Conservation (phyloP, 2,888 invertebrate species). For the Coremacera marginata region DNA sequence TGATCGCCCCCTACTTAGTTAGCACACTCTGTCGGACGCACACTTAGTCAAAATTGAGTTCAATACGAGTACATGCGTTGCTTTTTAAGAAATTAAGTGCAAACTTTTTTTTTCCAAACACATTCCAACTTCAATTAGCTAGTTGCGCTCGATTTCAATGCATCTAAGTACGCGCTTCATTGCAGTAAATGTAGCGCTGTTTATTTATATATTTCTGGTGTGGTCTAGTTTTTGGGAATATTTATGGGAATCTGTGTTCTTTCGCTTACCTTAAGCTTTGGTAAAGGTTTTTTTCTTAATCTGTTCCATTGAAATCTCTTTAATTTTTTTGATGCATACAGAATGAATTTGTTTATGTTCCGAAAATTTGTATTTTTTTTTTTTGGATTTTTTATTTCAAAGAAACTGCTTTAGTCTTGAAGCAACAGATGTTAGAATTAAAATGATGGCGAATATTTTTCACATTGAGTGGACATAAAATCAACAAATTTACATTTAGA, state of each 20-base stretch:
- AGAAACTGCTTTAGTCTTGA: not conserved
- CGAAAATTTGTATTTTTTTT: not conserved
- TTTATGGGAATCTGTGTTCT: not conserved
- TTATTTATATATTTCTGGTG: constrained; percentile 23
- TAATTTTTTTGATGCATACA: not conserved
- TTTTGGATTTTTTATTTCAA: not conserved
- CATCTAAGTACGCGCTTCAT: not conserved
- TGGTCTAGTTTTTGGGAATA: not conserved
- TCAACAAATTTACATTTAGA: too few species aligned
- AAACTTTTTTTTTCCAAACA: constrained; percentile 21
- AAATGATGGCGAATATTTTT: not conserved
- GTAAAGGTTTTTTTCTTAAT: not conserved
- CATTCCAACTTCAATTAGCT: constrained; percentile 22
- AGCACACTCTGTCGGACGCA: not conserved
- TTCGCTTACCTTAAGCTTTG: constrained; percentile 21
- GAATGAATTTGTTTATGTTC: not conserved
- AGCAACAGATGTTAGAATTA: constrained; percentile 20
- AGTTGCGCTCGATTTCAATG: constrained; percentile 14
- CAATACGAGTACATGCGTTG: not conserved
- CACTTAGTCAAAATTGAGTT: not conserved
- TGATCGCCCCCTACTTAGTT: not conserved
- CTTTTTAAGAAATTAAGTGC: constrained; percentile 12
- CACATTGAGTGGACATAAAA: too few species aligned
- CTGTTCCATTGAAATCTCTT: not conserved
- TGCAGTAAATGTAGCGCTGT: not conserved